These are phyloP conservation scores for Chondrilla cf. caribensis DNA, from an alignment of 37 sponge, comb jelly and placozoan genomes.

Conservation along the genomic window DNA sequence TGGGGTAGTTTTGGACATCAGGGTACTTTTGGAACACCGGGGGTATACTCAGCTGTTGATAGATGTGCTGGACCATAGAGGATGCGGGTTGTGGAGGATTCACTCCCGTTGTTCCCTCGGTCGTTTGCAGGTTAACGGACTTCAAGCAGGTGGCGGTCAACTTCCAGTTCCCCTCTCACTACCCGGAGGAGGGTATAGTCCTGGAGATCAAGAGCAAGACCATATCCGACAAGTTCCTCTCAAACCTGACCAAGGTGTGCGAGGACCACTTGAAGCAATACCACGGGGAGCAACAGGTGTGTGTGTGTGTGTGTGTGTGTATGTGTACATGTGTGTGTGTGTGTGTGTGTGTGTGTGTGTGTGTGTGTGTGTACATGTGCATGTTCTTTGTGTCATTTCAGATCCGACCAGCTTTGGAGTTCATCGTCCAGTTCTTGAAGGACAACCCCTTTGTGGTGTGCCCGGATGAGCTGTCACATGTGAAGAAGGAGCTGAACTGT, in stretches of 20 bases:
- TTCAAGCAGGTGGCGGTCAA: slow-evolving; percentile 57
- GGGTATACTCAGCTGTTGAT: too few species aligned
- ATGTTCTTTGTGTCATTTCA: slow-evolving; percentile 12
- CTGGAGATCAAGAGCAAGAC: slow-evolving; percentile 88
- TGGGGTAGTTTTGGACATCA: too few species aligned
- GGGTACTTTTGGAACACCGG: too few species aligned
- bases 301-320: slow-evolving; percentile 32
- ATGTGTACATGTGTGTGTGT: slow-evolving; percentile 9
- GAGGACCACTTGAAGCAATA: slow-evolving; percentile 61
- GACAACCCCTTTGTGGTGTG: slow-evolving; percentile 88
- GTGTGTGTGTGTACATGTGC: slow-evolving; percentile 31
- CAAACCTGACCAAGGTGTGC: slow-evolving; percentile 55
- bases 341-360: slow-evolving; percentile 20
- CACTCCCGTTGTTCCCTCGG: too few species aligned
- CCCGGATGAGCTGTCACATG: slow-evolving; percentile 76
- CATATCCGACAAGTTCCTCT: slow-evolving; percentile 60
- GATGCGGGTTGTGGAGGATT: too few species aligned
- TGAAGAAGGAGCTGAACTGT: slow-evolving; percentile 66
- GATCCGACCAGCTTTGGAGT: slow-evolving; percentile 19
- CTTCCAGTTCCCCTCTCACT: slow-evolving; percentile 76
- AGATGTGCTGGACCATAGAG: too few species aligned
- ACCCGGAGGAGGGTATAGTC: slow-evolving; percentile 54
- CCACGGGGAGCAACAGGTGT: slow-evolving; percentile 62
- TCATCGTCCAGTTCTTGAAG: slow-evolving; percentile 35
- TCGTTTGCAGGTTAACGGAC: slow-evolving; percentile 53